Conservation (phyloP, 2,888 invertebrate genomes). For the Metopia argyrocephala region DNA sequence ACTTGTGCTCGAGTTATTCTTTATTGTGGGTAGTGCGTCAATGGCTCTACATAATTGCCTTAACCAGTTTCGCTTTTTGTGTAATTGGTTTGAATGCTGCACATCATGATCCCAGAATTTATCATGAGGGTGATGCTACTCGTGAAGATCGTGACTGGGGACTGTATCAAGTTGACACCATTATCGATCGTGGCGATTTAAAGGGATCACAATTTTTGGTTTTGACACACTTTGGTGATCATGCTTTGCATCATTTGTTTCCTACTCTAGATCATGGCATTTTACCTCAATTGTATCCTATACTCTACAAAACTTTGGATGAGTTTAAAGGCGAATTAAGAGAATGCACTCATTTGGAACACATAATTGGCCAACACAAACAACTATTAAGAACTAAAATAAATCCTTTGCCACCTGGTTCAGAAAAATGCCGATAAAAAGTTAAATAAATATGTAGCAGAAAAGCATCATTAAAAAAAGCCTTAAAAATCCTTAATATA, state of each 20-base stretch:
- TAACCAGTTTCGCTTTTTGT: slow-evolving; percentile 82
- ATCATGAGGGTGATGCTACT: slow-evolving; percentile 86
- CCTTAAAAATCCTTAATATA: too few relatives aligned
- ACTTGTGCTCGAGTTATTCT: slow-evolving; percentile 72
- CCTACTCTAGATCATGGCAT: slow-evolving; percentile 89
- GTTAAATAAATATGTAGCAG: too few relatives aligned
- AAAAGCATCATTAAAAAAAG: too few relatives aligned
- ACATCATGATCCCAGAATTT: slow-evolving; percentile 89
- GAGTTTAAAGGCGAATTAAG: slow-evolving; percentile 76
- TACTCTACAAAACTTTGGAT: slow-evolving; percentile 76
- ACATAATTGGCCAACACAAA: slow-evolving; percentile 84
- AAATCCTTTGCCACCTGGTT: slow-evolving; percentile 76
- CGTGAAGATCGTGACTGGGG: slow-evolving; percentile 85
- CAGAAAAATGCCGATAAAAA: slow-evolving; percentile 20
- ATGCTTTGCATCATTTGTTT: slow-evolving; percentile 88
- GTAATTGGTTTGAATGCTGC: slow-evolving; percentile 85
- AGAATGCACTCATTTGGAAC: slow-evolving; percentile 81
- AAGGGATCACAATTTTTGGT: slow-evolving; percentile 84
- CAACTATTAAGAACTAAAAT: slow-evolving; percentile 80
- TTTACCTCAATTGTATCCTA: slow-evolving; percentile 83
- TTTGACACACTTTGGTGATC: slow-evolving; percentile 87
- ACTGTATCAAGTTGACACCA: slow-evolving; percentile 85
- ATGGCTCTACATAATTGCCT: slow-evolving; percentile 81
- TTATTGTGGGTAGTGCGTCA: slow-evolving; percentile 70
- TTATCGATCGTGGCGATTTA: slow-evolving; percentile 85